A percentile compares a stretch with the other conserved stretches of the same genome.
phyloP scores from a whole-genome alignment of 2,113 vertebrate species.

The Oreochromis spilurus region DNA sequence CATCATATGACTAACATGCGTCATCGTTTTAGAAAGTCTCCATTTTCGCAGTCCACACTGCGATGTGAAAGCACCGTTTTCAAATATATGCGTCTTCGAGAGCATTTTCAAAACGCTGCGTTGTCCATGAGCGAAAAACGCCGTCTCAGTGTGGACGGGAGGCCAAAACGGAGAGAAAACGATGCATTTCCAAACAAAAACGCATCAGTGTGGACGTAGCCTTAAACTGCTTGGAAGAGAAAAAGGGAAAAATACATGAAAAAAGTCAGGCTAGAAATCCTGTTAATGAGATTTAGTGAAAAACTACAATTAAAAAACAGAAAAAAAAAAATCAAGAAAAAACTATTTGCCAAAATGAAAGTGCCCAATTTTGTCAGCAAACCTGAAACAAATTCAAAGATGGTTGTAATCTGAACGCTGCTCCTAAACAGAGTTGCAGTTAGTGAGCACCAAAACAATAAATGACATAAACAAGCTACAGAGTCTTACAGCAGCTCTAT shows the following conservation, averaged over 20 bases:
- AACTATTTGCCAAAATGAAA: not conserved
- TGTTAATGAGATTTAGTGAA: not conserved
- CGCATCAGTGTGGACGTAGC: not conserved
- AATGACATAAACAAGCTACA: not conserved
- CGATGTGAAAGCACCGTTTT: accelerated
- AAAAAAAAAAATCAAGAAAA: not conserved
- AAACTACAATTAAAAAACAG: not conserved
- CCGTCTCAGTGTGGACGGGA: not conserved
- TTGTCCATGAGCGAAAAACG: not conserved
- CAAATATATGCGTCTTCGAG: no score
- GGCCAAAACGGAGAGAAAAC: not conserved
- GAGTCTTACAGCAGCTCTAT: not conserved
- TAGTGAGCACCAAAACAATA: not conserved
- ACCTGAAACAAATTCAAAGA: not conserved
- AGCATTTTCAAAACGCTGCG: no score
- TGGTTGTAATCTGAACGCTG: not conserved
- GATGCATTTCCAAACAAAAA: not conserved
- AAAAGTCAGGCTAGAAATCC: not conserved
- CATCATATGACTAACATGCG: not conserved
- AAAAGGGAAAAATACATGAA: not conserved
- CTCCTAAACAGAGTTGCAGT: not conserved
- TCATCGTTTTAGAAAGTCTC: not conserved
- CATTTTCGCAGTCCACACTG: not conserved
- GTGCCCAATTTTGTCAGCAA: not conserved
- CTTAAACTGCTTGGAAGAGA: not conserved